Evolutionary conservation across 2,888 invertebrate species (phyloP), one percentile per base, ranked within the genome.

Genomic region (Subacronicta megacephala): DNA sequence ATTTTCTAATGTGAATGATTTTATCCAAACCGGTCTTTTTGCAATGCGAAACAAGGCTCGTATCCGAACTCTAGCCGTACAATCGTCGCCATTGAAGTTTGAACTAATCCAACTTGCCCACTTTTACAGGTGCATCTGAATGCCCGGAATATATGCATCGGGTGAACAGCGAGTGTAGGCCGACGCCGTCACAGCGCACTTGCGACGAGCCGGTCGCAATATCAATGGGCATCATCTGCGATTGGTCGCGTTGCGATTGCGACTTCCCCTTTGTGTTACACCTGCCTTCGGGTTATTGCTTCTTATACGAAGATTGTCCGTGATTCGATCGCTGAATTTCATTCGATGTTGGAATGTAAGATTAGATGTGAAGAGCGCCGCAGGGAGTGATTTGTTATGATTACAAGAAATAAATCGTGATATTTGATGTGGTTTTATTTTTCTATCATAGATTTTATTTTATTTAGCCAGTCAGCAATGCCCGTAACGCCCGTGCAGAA

Each of bases 201-300:
- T 93, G 93, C 77, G 91, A 93, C 69, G 91, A 92, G 49, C 93
- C 93, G 0, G 88, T 90, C 54, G 86, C 93, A 1, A n/a, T 70
- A 3, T 77, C 91, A 0, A 86, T 93, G 86, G 93, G 93, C 1
- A 55, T 89, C 3, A 89, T 92, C 12, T 92, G 93, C 80, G 83
- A 84, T 62, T 92, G 91, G 92, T 87, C 90, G 51, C 82, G 93
- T 0, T 93, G 93, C 71, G 93, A 93, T 67, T 93, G 93, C 80
- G 92, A 93, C 67, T 92, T 92, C 40, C 92, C 93, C 0, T 85
- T 91, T 49, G 93, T 93, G 0, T 65, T 92, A 4, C 93, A 93
- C 49, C 72, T 84, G 3, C 49, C 82, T 1, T 93, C 93, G 0
- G 92, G 93, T 0, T 92, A 90, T 65, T 93, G 93, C 78, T 93